Percentiles rank a stretch among this genome's conserved stretches.
phyloP scores from a whole-genome alignment of 2,113 vertebrate species.

The Axis porcinus region DNA sequence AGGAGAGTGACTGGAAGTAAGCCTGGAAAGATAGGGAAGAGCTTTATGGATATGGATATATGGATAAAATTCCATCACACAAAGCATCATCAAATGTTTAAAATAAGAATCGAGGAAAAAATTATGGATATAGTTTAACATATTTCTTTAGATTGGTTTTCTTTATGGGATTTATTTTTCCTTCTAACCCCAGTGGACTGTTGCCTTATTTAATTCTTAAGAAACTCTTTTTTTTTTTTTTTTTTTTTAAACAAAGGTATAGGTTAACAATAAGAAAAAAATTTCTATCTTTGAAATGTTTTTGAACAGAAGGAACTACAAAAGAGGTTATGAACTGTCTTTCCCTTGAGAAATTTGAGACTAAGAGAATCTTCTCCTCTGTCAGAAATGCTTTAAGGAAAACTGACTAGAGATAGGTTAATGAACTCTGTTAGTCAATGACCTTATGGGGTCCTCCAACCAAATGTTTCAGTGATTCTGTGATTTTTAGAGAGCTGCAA shows the following conservation, averaged over 20 bases:
- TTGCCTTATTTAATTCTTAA: conserved; percentile 4
- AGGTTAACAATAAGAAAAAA: background rate
- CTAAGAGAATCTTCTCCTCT: background rate
- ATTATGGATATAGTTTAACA: background rate
- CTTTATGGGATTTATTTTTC: background rate
- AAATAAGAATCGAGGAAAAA: background rate
- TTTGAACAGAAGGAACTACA: background rate
- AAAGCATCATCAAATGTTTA: background rate
- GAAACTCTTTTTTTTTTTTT: background rate
- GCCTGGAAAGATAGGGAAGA: background rate
- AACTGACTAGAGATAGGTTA: background rate
- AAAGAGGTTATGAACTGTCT: background rate
- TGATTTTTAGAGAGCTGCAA: conserved; percentile 56
- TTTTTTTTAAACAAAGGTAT: background rate
- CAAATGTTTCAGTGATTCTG: conserved; percentile 42
- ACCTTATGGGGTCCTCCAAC: conserved; percentile 40
- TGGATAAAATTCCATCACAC: background rate
- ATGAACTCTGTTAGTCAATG: conserved; percentile 1
- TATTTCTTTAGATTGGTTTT: background rate
- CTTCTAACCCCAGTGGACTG: background rate
- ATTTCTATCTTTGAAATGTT: background rate
- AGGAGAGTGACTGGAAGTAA: background rate
- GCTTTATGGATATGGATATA: background rate
- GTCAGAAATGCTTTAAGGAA: conserved; percentile 6
- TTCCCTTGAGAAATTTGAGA: background rate